Evolutionary conservation across 2,888 invertebrate genomes (phyloP), one percentile per base, ranked within the genome.

Genomic region (Tipula confusa): DNA sequence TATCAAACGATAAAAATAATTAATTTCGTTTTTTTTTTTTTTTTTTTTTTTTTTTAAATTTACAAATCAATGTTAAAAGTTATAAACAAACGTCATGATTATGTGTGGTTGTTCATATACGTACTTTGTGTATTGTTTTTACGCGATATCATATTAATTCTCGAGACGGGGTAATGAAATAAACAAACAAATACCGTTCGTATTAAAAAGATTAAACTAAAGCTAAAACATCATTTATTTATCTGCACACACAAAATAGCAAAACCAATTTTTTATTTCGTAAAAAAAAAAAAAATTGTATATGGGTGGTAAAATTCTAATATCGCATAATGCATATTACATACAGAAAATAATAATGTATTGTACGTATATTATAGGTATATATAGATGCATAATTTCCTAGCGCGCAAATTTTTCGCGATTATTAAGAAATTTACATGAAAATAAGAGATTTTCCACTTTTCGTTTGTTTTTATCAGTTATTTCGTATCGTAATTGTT

Each of bases 401-500:
- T 24, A 64, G 64, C 24, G 43, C 43, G 43, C 43, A 43, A 43
- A 43, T 43, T 18, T 15, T 43, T 43, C 43, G 64, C 64, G 64
- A 64, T 64, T 64, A 64, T 64, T 64, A 64, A 64, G 64, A 64
- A 64, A 18, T 64, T 64, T 64, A 64, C 64, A 64, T 64, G 64
- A 24, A 64, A 64, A 64, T 64, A 64, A 64, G 24, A 18, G 18
- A 64, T 64, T 64, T 64, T 64, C 64, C 64, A 64, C n/a, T 64
- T 64, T 64, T 64, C n/a, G 15, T 43, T 64, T 24, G 24, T 64
- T 24, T 64, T 24, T 64, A 64, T 64, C 64, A 64, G 64, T 64
- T 24, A 24, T 64, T 43, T 64, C 24, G 64, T 64, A 64, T 64
- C 64, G 24, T 64, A 64, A 64, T 64, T 64, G 64, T 64, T 24